phyloP scores from a whole-genome alignment of 2,888 invertebrate genomes.

The Pandemis cinnamomeana region DNA sequence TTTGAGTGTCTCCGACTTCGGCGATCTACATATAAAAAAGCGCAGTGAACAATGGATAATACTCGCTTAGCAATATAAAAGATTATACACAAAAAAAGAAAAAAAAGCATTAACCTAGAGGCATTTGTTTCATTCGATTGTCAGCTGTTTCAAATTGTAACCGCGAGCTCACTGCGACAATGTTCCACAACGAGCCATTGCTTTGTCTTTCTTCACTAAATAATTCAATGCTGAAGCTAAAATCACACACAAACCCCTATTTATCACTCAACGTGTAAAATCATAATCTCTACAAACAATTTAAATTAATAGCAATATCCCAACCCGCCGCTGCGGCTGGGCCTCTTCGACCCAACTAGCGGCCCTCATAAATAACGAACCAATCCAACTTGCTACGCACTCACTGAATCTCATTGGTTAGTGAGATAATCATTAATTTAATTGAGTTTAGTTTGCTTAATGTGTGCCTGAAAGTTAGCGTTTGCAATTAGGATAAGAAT shows the following conservation, averaged over 20 bases:
- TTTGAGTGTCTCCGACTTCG: no score
- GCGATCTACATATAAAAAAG: no score
- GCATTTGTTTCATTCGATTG: no score
- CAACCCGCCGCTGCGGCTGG: slow-evolving; percentile 30
- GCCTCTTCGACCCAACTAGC: slow-evolving; percentile 53
- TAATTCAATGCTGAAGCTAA: neutral
- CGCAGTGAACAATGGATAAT: no score
- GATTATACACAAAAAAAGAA: no score
- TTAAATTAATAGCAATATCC: slow-evolving; percentile 56
- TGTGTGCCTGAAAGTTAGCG: slow-evolving; percentile 42
- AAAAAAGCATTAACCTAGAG: no score
- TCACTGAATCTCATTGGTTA: slow-evolving; percentile 57
- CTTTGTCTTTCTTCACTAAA: neutral
- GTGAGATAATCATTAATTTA: slow-evolving; percentile 66
- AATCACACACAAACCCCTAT: slow-evolving; percentile 14
- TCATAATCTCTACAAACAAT: slow-evolving; percentile 57
- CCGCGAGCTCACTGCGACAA: no score
- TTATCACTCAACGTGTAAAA: slow-evolving; percentile 41
- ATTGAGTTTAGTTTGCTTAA: slow-evolving; percentile 59
- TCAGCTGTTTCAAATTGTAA: no score
- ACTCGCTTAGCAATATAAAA: no score
- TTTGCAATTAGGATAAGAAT: neutral
- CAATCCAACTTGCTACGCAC: slow-evolving; percentile 71
- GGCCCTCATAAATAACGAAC: slow-evolving; percentile 73
- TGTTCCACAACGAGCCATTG: no score